A percentile compares a stretch with the other conserved stretches of the same genome.
Evolutionary conservation across 2,113 vertebrate species (phyloP).

Genomic region (Rhineura floridana): DNA sequence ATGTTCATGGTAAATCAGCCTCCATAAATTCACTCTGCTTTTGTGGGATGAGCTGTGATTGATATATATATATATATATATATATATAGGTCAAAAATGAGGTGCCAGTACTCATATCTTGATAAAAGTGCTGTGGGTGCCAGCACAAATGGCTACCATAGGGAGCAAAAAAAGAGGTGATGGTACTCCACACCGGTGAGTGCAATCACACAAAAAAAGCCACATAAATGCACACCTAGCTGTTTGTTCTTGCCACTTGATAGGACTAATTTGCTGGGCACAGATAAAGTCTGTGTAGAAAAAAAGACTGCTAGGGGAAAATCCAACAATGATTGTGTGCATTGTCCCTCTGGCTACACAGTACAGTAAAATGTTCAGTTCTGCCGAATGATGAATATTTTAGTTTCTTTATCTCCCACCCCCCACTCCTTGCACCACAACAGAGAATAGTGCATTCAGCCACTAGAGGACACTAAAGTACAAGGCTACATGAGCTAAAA

Average conservation of each 20-base stretch:
- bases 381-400: constrained; percentile 2
- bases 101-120: too few relatives aligned
- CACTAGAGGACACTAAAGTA: constrained; percentile 73
- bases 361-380: background rate
- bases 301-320: background rate
- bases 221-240: background rate
- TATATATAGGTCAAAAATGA: too few relatives aligned
- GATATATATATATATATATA: background rate
- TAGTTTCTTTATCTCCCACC: constrained; percentile 6
- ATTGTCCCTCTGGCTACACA: background rate
- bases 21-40: background rate
- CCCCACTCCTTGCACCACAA: background rate
- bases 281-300: background rate
- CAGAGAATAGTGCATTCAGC: constrained; percentile 20
- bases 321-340: background rate
- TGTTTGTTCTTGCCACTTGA: background rate
- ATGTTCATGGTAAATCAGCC: background rate
- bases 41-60: background rate
- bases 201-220: too few relatives aligned
- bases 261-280: background rate
- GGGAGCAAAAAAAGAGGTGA: too few relatives aligned
- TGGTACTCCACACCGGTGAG: too few relatives aligned
- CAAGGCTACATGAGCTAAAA: constrained; percentile 19
- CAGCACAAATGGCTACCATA: too few relatives aligned
- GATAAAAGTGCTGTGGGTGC: too few relatives aligned